phyloP scores from a whole-genome alignment of 2,113 vertebrate genomes.

The Gulo gulo region DNA sequence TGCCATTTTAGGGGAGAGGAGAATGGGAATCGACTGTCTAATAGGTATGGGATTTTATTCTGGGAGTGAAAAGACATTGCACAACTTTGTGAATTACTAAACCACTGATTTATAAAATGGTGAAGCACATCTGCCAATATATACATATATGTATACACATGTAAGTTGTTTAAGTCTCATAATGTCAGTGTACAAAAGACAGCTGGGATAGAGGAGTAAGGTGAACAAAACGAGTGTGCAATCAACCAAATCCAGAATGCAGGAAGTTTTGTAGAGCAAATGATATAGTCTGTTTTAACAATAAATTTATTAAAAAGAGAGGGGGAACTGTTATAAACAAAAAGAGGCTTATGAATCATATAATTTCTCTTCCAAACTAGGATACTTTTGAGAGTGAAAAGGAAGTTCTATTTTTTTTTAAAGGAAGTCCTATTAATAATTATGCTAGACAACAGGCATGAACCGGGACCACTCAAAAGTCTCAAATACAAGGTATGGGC shows the following conservation, averaged over 20 bases:
- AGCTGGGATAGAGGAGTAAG: not conserved
- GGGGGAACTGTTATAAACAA: not conserved
- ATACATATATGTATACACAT: not conserved
- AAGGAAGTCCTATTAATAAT: not conserved
- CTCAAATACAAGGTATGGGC: not conserved
- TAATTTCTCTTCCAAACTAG: not conserved
- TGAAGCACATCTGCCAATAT: not conserved
- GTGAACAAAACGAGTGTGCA: not conserved
- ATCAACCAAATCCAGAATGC: not conserved
- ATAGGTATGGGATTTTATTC: not conserved
- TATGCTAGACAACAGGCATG: not conserved
- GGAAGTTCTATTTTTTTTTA: not conserved
- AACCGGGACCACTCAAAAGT: not conserved
- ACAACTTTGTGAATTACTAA: not conserved
- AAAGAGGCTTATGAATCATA: not conserved
- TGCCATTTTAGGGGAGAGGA: not conserved
- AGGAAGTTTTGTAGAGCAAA: not conserved
- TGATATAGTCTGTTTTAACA: not conserved
- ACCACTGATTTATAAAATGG: not conserved
- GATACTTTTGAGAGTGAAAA: not conserved
- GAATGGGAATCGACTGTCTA: not conserved
- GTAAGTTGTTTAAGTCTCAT: not conserved
- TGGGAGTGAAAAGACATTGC: not conserved
- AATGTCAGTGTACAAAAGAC: not conserved
- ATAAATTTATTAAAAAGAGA: not conserved